A percentile compares a stretch with the other conserved stretches of the same genome.
Conservation (phyloP, 23 tunicate genomes). For the Oikopleura vanhoeffeni region DNA sequence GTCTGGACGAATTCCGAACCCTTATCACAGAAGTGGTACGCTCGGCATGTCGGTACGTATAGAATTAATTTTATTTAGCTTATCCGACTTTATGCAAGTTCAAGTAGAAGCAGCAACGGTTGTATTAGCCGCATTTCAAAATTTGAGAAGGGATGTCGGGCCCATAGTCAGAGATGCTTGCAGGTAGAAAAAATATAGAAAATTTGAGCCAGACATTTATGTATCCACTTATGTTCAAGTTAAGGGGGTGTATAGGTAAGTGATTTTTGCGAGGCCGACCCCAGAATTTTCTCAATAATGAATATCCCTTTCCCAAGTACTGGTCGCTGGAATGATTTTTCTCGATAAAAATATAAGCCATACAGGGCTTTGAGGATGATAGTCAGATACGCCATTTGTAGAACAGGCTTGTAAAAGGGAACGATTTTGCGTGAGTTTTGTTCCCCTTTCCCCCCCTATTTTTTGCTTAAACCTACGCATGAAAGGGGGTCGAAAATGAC, state of each 20-base stretch:
- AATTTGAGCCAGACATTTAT: not conserved
- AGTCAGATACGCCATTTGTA: no score
- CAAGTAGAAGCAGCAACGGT: not conserved
- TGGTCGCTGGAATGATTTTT: no score
- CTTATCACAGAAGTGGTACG: conserved; percentile 81
- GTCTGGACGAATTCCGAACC: conserved; percentile 54
- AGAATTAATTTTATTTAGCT: no score
- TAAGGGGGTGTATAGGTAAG: not conserved
- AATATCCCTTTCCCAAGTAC: no score
- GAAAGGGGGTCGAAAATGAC: no score
- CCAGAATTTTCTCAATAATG: no score
- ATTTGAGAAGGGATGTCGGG: not conserved
- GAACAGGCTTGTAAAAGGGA: no score
- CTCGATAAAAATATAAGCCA: no score
- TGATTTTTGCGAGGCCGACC: not conserved
- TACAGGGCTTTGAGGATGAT: no score
- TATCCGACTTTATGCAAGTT: not conserved
- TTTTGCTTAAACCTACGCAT: no score
- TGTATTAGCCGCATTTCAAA: not conserved
- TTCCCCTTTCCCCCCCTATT: no score
- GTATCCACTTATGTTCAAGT: not conserved
- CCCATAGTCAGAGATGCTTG: not conserved
- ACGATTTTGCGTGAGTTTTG: no score
- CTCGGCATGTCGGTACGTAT: conserved; percentile 70
- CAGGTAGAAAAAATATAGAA: not conserved